Evolutionary conservation across 2,888 invertebrate species (phyloP).

Genomic region (Malacosoma neustria): DNA sequence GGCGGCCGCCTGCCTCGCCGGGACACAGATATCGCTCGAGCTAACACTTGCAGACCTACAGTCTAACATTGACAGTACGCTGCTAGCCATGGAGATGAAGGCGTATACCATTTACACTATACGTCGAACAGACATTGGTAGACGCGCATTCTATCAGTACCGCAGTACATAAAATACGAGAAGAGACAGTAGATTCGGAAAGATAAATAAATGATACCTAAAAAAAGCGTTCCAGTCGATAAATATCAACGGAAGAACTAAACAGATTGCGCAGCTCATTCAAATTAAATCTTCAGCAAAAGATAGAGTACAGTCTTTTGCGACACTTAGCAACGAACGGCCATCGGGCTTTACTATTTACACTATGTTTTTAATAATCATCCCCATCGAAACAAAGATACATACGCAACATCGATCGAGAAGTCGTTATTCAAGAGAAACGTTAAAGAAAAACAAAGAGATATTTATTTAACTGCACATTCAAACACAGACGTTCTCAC

Average conservation of each 20-base stretch:
- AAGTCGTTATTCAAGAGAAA: slow-evolving; percentile 73
- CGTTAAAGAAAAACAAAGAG: slow-evolving; percentile 73
- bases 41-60: slow-evolving; percentile 69
- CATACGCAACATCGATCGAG: slow-evolving; percentile 74
- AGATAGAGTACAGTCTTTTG: slow-evolving; percentile 72
- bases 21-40: slow-evolving; percentile 57
- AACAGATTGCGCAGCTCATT: slow-evolving; percentile 74
- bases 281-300: slow-evolving; percentile 73
- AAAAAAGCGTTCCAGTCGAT: slow-evolving; percentile 70
- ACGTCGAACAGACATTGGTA: slow-evolving; percentile 65
- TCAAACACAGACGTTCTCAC: slow-evolving; percentile 75
- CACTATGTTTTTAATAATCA: slow-evolving; percentile 65
- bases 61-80: slow-evolving; percentile 67
- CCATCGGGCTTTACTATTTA: slow-evolving; percentile 73
- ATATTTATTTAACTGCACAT: slow-evolving; percentile 65
- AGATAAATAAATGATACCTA: slow-evolving; percentile 72
- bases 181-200: slow-evolving; percentile 69
- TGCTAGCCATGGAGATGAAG: slow-evolving; percentile 70
- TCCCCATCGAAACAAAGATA: slow-evolving; percentile 74
- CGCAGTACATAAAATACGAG: slow-evolving; percentile 58
- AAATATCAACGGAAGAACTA: slow-evolving; percentile 69
- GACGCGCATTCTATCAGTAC: slow-evolving; percentile 70
- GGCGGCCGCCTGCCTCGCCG: slow-evolving; percentile 47
- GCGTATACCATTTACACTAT: slow-evolving; percentile 65
- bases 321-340: slow-evolving; percentile 75